Evolutionary conservation across 2,888 invertebrate genomes (phyloP).

Genomic region (Dione vanillae): DNA sequence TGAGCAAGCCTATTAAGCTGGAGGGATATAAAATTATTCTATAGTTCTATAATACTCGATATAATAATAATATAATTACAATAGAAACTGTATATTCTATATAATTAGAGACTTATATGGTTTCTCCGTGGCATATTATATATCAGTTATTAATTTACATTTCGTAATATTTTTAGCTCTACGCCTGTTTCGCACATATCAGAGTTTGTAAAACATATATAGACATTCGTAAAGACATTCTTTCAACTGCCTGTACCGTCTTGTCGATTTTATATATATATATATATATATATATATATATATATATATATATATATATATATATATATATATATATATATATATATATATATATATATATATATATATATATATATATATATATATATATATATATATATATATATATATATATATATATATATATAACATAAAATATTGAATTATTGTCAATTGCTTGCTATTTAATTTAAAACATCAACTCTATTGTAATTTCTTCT

Average conservation of each 20-base stretch:
- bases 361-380: too few species aligned
- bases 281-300: too few species aligned
- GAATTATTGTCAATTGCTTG: background rate
- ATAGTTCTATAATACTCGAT: too few species aligned
- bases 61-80: background rate
- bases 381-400: too few species aligned
- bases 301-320: too few species aligned
- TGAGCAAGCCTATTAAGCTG: too few species aligned
- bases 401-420: background rate
- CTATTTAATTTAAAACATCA: slow-evolving; percentile 3
- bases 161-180: background rate
- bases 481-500: slow-evolving; percentile 4
- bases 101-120: background rate
- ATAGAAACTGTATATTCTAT: background rate
- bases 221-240: too few species aligned
- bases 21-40: too few species aligned
- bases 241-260: too few species aligned
- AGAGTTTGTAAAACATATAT: background rate
- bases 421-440: background rate
- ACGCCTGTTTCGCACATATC: background rate
- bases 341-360: too few species aligned
- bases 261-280: too few species aligned
- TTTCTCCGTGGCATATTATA: slow-evolving; percentile 1
- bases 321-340: too few species aligned
- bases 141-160: background rate